phyloP scores from a whole-genome alignment of 2,797 vertebrate genomes.

The Rhinogobio ventralis region DNA sequence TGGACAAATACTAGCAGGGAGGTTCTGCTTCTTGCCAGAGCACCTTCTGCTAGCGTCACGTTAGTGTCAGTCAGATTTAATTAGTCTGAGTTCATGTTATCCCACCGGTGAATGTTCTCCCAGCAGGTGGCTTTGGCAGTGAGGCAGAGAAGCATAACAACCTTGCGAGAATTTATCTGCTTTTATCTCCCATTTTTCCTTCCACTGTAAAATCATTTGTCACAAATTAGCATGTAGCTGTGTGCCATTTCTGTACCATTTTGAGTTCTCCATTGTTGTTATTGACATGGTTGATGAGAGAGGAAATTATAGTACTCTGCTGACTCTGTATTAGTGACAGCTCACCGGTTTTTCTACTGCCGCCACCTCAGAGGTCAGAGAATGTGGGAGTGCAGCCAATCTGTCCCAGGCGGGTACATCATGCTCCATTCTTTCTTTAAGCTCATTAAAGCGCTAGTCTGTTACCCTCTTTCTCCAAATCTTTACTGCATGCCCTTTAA shows the following conservation, averaged over 20 bases:
- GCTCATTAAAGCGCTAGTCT: conserved; percentile 77
- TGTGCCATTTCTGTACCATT: neutral
- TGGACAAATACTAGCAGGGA: conserved; percentile 53
- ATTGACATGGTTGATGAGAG: neutral
- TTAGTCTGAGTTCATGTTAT: conserved; percentile 49
- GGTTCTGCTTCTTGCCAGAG: conserved; percentile 45
- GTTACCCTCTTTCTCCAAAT: conserved; percentile 60
- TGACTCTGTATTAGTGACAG: conserved; percentile 18
- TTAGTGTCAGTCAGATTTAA: conserved; percentile 61
- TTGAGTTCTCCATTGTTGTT: neutral
- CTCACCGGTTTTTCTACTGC: conserved; percentile 42
- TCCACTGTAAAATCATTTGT: neutral
- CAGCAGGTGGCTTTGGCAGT: conserved; percentile 44
- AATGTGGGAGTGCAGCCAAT: conserved; percentile 69
- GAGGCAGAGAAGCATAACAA: conserved; percentile 39
- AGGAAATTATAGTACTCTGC: neutral
- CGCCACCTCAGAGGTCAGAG: conserved; percentile 64
- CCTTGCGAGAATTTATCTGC: conserved; percentile 45
- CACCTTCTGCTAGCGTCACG: conserved; percentile 54
- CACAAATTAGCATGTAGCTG: conserved; percentile 3
- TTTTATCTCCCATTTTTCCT: conserved; percentile 27
- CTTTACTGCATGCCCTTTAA: conserved; percentile 63
- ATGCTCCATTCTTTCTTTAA: conserved; percentile 60
- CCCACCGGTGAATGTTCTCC: conserved; percentile 32
- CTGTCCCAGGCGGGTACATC: conserved; percentile 68